A percentile compares a stretch with the other conserved stretches of the same genome.
Evolutionary conservation across 2,888 invertebrate species (phyloP).

Genomic region (Xanthia togata): DNA sequence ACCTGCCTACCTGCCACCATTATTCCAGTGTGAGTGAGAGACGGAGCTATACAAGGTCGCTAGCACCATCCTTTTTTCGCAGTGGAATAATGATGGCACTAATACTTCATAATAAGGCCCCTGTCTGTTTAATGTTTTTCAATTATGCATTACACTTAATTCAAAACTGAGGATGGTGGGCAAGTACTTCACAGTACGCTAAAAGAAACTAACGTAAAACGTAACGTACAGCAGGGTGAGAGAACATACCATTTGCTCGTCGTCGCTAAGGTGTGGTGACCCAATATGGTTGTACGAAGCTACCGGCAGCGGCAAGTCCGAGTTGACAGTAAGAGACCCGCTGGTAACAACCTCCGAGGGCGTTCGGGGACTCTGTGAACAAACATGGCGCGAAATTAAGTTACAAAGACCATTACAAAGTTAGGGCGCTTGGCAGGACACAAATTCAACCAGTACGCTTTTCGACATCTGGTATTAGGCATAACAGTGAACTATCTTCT

Average conservation of each 20-base stretch:
- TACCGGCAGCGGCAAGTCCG: conserved; percentile 78
- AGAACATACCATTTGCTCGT: conserved; percentile 86
- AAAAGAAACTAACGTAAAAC: neutral
- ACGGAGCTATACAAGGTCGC: too few relatives aligned
- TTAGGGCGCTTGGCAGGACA: neutral
- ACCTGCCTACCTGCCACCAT: too few relatives aligned
- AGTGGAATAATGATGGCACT: too few relatives aligned
- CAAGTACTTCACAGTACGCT: neutral
- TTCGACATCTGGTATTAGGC: neutral
- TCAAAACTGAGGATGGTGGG: neutral
- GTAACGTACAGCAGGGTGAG: neutral
- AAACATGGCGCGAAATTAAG: neutral
- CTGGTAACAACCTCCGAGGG: conserved; percentile 84
- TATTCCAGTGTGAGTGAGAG: too few relatives aligned
- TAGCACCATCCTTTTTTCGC: too few relatives aligned
- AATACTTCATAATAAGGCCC: too few relatives aligned
- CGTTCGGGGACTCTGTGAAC: conserved; percentile 88
- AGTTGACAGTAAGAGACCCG: conserved; percentile 69
- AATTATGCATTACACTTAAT: neutral
- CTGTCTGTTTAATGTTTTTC: neutral
- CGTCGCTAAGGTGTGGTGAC: conserved; percentile 86
- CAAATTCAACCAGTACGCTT: neutral
- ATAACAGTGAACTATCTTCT: neutral
- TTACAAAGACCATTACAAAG: too few relatives aligned
- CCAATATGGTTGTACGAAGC: conserved; percentile 78